These are phyloP conservation scores for Apostichopus parvimensis DNA, from an alignment of 35 echinoderm and acorn worm species.

Conservation along the genomic window DNA sequence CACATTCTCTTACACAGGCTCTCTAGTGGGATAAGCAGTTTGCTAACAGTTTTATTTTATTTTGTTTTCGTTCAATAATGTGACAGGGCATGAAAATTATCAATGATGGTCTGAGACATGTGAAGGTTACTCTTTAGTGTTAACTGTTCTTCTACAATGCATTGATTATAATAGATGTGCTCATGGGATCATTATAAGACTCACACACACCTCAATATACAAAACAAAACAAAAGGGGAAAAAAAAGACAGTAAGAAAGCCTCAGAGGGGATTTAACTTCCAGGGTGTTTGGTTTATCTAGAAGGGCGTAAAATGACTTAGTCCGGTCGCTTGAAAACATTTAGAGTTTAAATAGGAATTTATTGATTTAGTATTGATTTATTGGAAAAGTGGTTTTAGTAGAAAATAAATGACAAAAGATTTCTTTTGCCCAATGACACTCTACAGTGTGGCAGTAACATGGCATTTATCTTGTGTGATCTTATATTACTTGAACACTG, in stretches of 20 bases:
- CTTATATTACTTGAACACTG: too few species aligned
- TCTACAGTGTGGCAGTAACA: too few species aligned
- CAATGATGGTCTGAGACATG: neutral
- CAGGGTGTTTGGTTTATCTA: neutral
- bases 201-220: neutral
- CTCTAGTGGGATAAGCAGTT: too few species aligned
- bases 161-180: neutral
- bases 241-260: neutral
- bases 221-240: neutral
- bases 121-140: neutral
- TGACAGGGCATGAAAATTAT: too few species aligned
- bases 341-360: neutral
- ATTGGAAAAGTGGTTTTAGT: neutral
- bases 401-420: neutral
- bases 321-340: neutral
- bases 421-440: too few species aligned
- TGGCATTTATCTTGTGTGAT: too few species aligned
- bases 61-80: neutral
- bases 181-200: neutral
- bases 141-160: neutral
- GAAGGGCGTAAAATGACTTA: neutral
- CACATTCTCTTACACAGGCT: too few species aligned
- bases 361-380: neutral
- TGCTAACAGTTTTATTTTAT: too few species aligned
- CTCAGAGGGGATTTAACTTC: neutral